Evolutionary conservation across 2,797 vertebrate genomes (phyloP), one percentile per base, ranked within the genome.

Genomic region (Pampus argenteus): DNA sequence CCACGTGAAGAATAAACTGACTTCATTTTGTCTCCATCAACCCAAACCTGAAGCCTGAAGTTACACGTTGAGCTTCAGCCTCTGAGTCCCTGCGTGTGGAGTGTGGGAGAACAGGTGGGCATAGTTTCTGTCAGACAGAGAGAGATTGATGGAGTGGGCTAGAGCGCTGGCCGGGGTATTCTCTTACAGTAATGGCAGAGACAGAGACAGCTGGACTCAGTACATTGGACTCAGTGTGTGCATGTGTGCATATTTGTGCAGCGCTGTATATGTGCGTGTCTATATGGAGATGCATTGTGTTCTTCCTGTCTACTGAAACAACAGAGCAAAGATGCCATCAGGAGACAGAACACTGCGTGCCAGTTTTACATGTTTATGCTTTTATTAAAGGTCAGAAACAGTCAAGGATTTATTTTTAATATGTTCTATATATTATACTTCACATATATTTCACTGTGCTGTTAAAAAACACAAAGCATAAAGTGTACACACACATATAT

Each of bases 61-160:
- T 67, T 48, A 15, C 38, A n/a, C 22, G 22, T 45, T 38, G 58
- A 58, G 49, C 52, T 58, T 34, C 52, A 28, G 74, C 45, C 66
- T 28, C 82, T 26, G 65, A 65, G 85, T 74, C 36, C 76, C 70
- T 63, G 79, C 28, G 31, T 77, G 80, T 50, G 78, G 88, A 88
- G 78, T 79, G 80, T 89, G 88, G 86, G 84, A 83, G 87, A 94
- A 95, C 94, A 95, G 94, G 94, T 95, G 94, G 92, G 69, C 92
- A 94, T 95, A 94, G 89, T 89, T 91, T 78, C 91, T 93, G 94
- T 95, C 94, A 94, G 56, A 79, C 86, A 62, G 73, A 75, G 68
- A 44, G 86, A 94, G 94, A 95, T 95, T 94, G 94, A 95, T 95
- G 91, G 88, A 82, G 84, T 31, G 87, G 74, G 86, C 77, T 83